Base-by-base conservation (phyloP, 2,113 vertebrate species). In the Xiphophorus hellerii region DNA sequence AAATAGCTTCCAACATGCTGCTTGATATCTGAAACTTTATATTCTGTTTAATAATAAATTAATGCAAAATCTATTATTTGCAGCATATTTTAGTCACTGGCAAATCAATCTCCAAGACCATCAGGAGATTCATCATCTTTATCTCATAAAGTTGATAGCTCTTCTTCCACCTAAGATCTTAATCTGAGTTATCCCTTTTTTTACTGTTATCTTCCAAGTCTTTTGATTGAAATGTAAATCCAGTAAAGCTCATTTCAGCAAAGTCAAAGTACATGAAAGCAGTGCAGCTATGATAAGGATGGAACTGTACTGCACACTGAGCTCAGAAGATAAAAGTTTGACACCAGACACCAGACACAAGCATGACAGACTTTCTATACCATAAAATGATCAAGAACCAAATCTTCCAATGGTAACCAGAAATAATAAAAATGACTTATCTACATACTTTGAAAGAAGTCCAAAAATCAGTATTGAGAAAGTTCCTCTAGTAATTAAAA, bases 141-240 rank as follows among this genome's bases (percentile, higher is more conserved):
- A 84, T 82, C 70, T 83, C 11, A 2, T 63, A 37, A 85, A 88
- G 66, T 87, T 81, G 66, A 69, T 30, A 73, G 65, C 76, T 74
- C 82, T 44, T 62, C 64, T 81, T 65, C 64, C 69, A 80, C 33
- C 69, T 31, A 74, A 78, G 68, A 89, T 86, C 44, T 76, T 79
- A 86, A 90, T 91, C 84, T 88, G 71, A 82, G 62, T 80, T 86
- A 79, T 82, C 76, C 61, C 74, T 77, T 81, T 81, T 81, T 82
- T 82, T 33, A 60, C 64, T 5, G 54, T 87, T 89, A 86, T 89
- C 82, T 78, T 73, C 42, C 30, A 73, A 84, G 82, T 66, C 72
- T 73, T 74, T 62, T 86, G 84, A 86, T 88, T 85, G 86, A 90
- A 87, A 90, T 89, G 79, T 90, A 90, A 92, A 92, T 88, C 88